Conservation (phyloP, 2,888 invertebrate species). For the Papilio demoleus region DNA sequence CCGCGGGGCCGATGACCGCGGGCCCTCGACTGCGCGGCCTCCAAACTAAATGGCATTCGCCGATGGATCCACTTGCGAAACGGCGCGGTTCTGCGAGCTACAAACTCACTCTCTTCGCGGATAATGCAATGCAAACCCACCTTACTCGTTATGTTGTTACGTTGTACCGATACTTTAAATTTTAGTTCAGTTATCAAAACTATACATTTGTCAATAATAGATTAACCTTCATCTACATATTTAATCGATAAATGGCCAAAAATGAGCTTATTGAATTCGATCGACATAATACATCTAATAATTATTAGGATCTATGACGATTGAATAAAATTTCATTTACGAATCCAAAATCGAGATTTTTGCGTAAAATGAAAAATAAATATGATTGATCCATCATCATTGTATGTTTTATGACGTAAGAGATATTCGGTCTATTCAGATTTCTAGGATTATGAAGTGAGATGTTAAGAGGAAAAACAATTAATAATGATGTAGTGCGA, state of each 20-base stretch:
- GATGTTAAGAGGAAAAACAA: constrained; percentile 39
- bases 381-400: too few relatives aligned
- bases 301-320: not conserved
- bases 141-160: constrained; percentile 38
- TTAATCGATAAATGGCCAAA: too few relatives aligned
- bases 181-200: not conserved
- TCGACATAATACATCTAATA: too few relatives aligned
- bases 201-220: constrained; percentile 40
- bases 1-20: constrained; percentile 82
- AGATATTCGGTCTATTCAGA: not conserved
- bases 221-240: not conserved
- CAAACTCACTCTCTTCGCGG: constrained; percentile 63
- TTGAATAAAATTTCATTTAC: not conserved
- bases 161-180: constrained; percentile 30
- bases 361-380: too few relatives aligned
- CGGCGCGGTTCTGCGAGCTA: constrained; percentile 55
- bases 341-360: not conserved
- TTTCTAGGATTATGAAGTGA: constrained; percentile 37
- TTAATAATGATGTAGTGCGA: constrained; percentile 48
- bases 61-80: constrained; percentile 83
- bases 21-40: constrained; percentile 80
- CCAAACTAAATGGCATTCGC: constrained; percentile 83
- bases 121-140: constrained; percentile 65
- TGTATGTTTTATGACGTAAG: not conserved
- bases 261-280: too few relatives aligned